Base-by-base conservation (phyloP, 2,888 invertebrate species). In the Bimastos eiseni region DNA sequence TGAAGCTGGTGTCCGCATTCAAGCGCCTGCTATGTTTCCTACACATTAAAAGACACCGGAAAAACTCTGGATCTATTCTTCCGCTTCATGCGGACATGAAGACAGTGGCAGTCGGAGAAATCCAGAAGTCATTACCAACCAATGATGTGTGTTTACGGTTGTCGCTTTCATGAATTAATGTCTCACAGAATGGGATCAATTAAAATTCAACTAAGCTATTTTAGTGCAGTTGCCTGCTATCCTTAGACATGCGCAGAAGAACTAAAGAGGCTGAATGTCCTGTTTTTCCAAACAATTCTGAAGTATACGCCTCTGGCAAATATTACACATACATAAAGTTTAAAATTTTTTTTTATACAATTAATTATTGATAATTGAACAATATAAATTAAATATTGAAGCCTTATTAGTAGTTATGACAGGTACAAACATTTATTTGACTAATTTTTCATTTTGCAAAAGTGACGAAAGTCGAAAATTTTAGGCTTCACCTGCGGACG, bases 41-140 rank as follows among this genome's bases (percentile, higher is more conserved):
- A n/a, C 91, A 91, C 70, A 89, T 91, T 13, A 91, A 44, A 89
- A 89, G 91, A 83, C 88, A 90, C 41, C 90, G 91, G 36, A 91
- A 91, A 70, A 90, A 92, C 83, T 92, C 92, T 6, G 92, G 92
- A n/a, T 37, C 90, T 38, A 34, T 92, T 44, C 89, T 92, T n/a
- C 92, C 92, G 33, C 83, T 92, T 55, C 90, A 91, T 41, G 38
- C 89, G 30, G 83, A 83, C 41, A 15, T 55, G 34, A 89, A 84
- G 33, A 34, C 86, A 38, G 21, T 91, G n/a, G 36, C 44, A 34
- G 38, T 34, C 37, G 90, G 90, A 38, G 90, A 91, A n/a, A 37
- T 90, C n/a, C 88, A 84, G 41, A 41, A 83, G 38, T 90, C 91
- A 37, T 89, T 91, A 24, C 91, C 91, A 84, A 91, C 90, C 24